Conservation (phyloP, 2,113 vertebrate genomes). For the Melozone crissalis region DNA sequence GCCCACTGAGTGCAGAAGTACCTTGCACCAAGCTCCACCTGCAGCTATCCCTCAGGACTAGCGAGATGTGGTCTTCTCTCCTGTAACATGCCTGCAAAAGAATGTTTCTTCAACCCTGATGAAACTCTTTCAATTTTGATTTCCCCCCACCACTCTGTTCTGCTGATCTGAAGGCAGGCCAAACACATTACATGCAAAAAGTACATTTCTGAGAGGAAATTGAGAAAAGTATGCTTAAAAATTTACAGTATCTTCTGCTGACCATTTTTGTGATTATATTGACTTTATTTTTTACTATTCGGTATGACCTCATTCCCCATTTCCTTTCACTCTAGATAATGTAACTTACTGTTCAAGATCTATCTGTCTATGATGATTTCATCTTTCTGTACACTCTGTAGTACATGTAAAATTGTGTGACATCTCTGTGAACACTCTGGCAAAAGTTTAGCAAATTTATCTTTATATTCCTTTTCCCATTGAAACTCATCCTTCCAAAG, state of each 20-base stretch:
- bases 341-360: not conserved
- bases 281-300: not conserved
- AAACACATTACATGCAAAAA: not conserved
- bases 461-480: not conserved
- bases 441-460: not conserved
- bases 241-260: not conserved
- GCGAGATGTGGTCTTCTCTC: not conserved
- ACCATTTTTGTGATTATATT: not conserved
- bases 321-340: not conserved
- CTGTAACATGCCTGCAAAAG: not conserved
- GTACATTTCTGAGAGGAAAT: not conserved
- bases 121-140: not conserved
- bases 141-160: not conserved
- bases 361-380: not conserved
- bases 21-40: not conserved
- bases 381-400: not conserved
- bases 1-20: not conserved
- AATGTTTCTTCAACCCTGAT: not conserved
- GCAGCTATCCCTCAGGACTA: not conserved
- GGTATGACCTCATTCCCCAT: accelerated
- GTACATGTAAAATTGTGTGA: not conserved
- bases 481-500: not conserved
- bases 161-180: not conserved
- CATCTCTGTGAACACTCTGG: not conserved
- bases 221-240: not conserved